Percentiles rank a stretch among this genome's conserved stretches.
These are phyloP conservation scores for Lacerta agilis DNA, from an alignment of 2,797 vertebrate genomes.

Conservation along the genomic window DNA sequence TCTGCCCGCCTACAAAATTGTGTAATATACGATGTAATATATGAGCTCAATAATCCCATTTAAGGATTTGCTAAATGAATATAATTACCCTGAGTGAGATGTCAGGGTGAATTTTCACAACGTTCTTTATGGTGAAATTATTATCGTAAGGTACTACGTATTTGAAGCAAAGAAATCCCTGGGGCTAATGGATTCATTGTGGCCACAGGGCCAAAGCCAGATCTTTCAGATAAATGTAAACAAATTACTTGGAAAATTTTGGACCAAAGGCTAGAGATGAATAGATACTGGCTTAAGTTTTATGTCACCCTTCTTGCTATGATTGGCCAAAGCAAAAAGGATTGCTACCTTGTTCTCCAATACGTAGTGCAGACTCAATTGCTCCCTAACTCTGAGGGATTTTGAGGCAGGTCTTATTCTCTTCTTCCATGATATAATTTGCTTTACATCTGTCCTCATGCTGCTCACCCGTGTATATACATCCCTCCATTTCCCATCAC, in stretches of 20 bases:
- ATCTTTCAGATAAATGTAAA: background rate
- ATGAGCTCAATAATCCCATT: background rate
- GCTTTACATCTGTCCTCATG: too few species aligned
- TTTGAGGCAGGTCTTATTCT: too few species aligned
- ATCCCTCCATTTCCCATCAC: background rate
- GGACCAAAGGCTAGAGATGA: background rate
- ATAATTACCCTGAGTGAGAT: conserved; percentile 25
- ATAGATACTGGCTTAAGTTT: background rate
- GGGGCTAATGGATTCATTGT: background rate
- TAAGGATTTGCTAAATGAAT: conserved; percentile 39
- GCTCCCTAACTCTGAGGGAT: background rate
- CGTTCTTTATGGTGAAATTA: background rate
- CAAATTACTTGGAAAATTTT: background rate
- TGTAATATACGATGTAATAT: conserved; percentile 17
- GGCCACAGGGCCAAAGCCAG: background rate
- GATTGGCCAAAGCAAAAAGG: background rate
- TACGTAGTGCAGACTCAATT: background rate
- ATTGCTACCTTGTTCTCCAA: background rate
- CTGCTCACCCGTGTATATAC: too few species aligned
- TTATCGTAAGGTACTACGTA: background rate
- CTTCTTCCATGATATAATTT: too few species aligned
- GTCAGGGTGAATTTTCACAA: background rate
- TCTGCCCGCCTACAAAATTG: conserved; percentile 20
- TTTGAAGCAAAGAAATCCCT: background rate
- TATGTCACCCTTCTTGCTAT: background rate